Evolutionary conservation across 1,140 invertebrate species (phyloP), one percentile per base, ranked within the genome.

Genomic region (Andricus grossulariae): DNA sequence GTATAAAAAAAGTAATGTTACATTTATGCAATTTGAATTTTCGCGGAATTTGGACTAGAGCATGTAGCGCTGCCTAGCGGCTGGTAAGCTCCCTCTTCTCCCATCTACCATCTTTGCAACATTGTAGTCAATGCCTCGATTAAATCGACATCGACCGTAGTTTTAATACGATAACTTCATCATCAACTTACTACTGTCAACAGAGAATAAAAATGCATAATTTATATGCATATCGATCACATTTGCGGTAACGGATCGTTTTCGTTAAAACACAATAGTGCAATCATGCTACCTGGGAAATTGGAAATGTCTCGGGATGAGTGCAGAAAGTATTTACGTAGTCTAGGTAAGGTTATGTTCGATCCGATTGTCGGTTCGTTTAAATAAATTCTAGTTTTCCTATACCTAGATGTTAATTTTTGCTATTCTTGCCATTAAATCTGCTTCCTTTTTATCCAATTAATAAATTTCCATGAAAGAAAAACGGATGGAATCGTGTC

Each of bases 261-360:
- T 72, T 73, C 75, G 21, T 11, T 77, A 21, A 71, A 79, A 54
- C 60, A 71, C 32, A 78, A 71, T 72, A 19, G 73, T 18, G 51
- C 73, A 86, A 93, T 78, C 78, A 95, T 95, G 95, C 95, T 94
- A 94, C 95, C 95, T 66, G 60, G 60, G 89, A 91, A 94, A 78
- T 88, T 96, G 75, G 95, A 96, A 90, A 94, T 96, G 93, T 94
- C 94, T 82, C 94, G 94, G 86, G 96, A 97, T 89, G 97, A 98
- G 89, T 97, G 96, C 89, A 95, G 96, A 89, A 94, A 96, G 88
- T 95, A 95, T 92, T 94, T 98, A 85, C 93, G 97, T 87, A 95
- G 94, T 92, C 93, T 97, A 85, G 96, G 96, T 97, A 93, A 92
- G 89, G 88, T 91, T 90, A 91, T 88, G 86, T 79, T 45, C 21